Evolutionary conservation across 2,888 invertebrate species (phyloP), one percentile per base, ranked within the genome.

Genomic region (Sarcophaga carnaria): DNA sequence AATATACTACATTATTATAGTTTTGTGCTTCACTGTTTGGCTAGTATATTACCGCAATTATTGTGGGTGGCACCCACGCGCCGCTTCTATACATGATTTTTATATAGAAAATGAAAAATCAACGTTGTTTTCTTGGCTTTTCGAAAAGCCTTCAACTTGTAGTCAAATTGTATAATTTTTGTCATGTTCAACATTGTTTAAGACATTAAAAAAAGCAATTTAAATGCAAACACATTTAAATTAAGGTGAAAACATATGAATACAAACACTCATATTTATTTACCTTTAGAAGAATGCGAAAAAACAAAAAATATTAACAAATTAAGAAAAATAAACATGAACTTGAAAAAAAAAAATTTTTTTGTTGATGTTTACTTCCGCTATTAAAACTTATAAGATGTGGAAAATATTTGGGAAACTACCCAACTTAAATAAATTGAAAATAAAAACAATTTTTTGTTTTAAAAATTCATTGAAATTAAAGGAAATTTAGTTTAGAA

Each of bases 111-210:
- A 45, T 14, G n/a, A 66, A 11, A 25, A 59, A 37, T 27, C 11
- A 54, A 54, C 4, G 0, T 54, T 37, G 37, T 37, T 37, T 22
- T 22, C n/a, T 12, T 49, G 8, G 49, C 37, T 54, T 60, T 25
- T 54, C 4, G 14, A 72, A 47, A 83, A 75, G 45, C 75, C 84
- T 84, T 84, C 64, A 80, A 84, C 84, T 80, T 80, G 75, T 71
- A 60, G 54, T 14, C 49, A 45, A 2, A 62, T 47, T 47, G 14
- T 69, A 6, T 37, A 14, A 14, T 10, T 2, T 20, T 5, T 1
- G 2, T 47, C 20, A 37, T 37, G 37, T 37, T 37, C 8, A 37
- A 37, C 37, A n/a, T 60, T 45, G 49, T 59, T 59, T 2, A 54
- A 22, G 47, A 60, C 54, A 22, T 75, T 66, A 37, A 80, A 37